Evolutionary conservation across 2,888 invertebrate genomes (phyloP).

Genomic region (Isoperla grammatica): DNA sequence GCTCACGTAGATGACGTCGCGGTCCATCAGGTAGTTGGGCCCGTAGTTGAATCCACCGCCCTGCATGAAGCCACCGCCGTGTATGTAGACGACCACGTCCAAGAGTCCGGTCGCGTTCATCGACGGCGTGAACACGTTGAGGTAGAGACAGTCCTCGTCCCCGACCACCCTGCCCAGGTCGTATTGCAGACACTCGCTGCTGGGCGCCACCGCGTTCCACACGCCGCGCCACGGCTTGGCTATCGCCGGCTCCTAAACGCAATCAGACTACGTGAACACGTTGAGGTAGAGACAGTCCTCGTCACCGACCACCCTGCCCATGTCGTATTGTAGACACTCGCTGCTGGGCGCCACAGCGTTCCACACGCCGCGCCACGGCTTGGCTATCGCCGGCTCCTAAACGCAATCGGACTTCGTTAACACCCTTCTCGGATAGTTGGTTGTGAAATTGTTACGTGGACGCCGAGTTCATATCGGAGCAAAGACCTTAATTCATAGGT

Average conservation of each 20-base stretch:
- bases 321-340: slow-evolving; percentile 56
- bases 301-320: slow-evolving; percentile 38
- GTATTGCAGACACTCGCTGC: slow-evolving; percentile 59
- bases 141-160: slow-evolving; percentile 38
- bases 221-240: slow-evolving; percentile 57
- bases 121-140: slow-evolving; percentile 41
- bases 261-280: slow-evolving; percentile 40
- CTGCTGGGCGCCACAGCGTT: slow-evolving; percentile 57
- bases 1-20: slow-evolving; percentile 22
- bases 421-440: too few species aligned
- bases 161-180: slow-evolving; percentile 38
- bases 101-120: slow-evolving; percentile 43
- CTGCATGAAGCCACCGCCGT: slow-evolving; percentile 66
- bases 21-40: slow-evolving; percentile 38
- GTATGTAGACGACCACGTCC: slow-evolving; percentile 60
- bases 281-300: slow-evolving; percentile 39
- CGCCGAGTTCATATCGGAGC: too few species aligned
- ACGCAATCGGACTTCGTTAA: too few species aligned
- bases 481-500: too few species aligned
- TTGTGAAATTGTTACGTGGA: too few species aligned
- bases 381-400: slow-evolving; percentile 52
- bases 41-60: slow-evolving; percentile 52
- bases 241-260: slow-evolving; percentile 50
- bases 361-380: slow-evolving; percentile 60
- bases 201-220: slow-evolving; percentile 58